These are phyloP conservation scores for Pollenia amentaria DNA, from an alignment of 2,888 invertebrate species.

Conservation along the genomic window DNA sequence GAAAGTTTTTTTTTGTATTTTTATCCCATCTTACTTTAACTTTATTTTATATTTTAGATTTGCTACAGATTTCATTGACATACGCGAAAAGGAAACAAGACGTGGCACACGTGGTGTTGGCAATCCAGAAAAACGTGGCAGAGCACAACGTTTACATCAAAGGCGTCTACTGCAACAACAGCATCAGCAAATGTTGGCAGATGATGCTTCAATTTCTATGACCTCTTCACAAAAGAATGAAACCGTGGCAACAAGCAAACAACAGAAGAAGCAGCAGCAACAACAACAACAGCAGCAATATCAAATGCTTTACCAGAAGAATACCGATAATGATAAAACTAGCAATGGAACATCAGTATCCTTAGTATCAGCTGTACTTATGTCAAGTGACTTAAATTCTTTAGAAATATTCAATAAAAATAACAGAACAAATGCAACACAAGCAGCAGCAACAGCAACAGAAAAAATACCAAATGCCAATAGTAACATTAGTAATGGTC, in stretches of 20 bases:
- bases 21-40: not conserved
- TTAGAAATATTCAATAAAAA: constrained; percentile 78
- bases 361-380: constrained; percentile 48
- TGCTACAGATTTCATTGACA: constrained; percentile 96
- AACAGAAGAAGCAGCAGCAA: constrained; percentile 46
- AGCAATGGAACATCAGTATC: constrained; percentile 74
- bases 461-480: constrained; percentile 54
- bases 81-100: constrained; percentile 94
- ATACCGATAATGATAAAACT: constrained; percentile 57
- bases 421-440: constrained; percentile 77
- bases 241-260: constrained; percentile 67
- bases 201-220: constrained; percentile 76
- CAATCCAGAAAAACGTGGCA: constrained; percentile 78
- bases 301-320: constrained; percentile 45
- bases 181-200: constrained; percentile 76
- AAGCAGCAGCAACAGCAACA: constrained; percentile 62
- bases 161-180: constrained; percentile 73
- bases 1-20: constrained; percentile 15
- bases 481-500: constrained; percentile 49
- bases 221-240: constrained; percentile 73
- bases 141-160: constrained; percentile 76
- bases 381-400: constrained; percentile 70
- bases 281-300: constrained; percentile 55
- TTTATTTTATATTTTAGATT: constrained; percentile 87
- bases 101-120: constrained; percentile 90